Evolutionary conservation across 2,113 vertebrate species (phyloP).

Genomic region (Carollia perspicillata): DNA sequence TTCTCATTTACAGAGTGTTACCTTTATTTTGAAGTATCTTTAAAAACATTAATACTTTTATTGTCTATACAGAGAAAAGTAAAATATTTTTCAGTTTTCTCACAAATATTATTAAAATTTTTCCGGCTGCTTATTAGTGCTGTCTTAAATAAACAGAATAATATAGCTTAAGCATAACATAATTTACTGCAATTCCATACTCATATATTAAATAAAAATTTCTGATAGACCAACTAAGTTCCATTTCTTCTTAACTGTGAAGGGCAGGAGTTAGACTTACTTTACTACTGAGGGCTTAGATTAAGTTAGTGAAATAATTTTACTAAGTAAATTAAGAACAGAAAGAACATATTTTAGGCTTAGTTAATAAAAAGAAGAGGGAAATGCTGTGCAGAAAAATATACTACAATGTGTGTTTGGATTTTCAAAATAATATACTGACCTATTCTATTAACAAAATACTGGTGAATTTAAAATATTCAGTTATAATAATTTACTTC

Average conservation of each 20-base stretch:
- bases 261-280: neutral
- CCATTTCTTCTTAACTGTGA: neutral
- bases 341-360: neutral
- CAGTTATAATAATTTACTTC: neutral
- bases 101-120: neutral
- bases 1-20: neutral
- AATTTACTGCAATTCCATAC: neutral
- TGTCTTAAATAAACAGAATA: neutral
- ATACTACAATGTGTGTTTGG: neutral
- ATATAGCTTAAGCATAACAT: neutral
- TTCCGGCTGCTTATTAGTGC: neutral
- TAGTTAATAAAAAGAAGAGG: neutral
- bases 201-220: neutral
- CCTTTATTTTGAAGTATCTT: neutral
- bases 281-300: neutral
- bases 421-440: neutral
- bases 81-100: neutral
- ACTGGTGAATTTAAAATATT: neutral
- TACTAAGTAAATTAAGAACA: neutral
- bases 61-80: neutral
- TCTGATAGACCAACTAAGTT: neutral
- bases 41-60: neutral
- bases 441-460: neutral
- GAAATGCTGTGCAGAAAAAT: neutral
- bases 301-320: neutral